phyloP scores from a whole-genome alignment of 2,888 invertebrate species.

The Xanthorhoe designata region DNA sequence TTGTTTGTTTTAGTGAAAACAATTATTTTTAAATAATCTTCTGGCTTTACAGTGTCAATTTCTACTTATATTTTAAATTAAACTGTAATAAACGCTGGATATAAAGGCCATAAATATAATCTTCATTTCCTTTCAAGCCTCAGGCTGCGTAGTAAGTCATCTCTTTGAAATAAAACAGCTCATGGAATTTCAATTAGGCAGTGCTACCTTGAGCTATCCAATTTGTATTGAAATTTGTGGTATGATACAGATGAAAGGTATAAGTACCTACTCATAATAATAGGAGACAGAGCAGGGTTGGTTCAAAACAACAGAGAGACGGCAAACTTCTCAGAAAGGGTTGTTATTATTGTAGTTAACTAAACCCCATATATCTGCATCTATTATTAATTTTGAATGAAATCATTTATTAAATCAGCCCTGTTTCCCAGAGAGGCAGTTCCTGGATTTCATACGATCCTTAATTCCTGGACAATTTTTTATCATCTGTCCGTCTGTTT shows the following conservation, averaged over 20 bases:
- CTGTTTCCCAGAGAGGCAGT: too few relatives aligned
- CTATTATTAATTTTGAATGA: too few relatives aligned
- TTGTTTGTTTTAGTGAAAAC: neutral
- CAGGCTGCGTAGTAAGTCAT: conserved; percentile 11
- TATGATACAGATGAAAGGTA: conserved; percentile 10
- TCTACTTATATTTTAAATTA: neutral
- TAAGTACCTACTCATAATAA: neutral
- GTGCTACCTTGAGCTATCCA: conserved; percentile 27
- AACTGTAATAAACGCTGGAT: neutral
- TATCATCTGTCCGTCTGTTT: too few relatives aligned
- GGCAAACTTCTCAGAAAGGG: neutral
- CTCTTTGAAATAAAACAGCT: conserved; percentile 40
- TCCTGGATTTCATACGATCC: too few relatives aligned
- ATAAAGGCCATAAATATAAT: conserved; percentile 9
- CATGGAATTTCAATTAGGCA: conserved; percentile 49
- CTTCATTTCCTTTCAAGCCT: conserved; percentile 19
- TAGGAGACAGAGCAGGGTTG: neutral
- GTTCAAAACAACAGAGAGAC: neutral
- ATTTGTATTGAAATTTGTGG: conserved; percentile 7
- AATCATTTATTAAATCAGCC: too few relatives aligned
- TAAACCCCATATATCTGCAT: too few relatives aligned
- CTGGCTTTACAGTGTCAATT: neutral
- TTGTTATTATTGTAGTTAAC: too few relatives aligned
- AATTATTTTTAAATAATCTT: neutral
- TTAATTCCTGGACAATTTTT: too few relatives aligned